phyloP scores from a whole-genome alignment of 2,888 invertebrate genomes.

The Parthenolecanium corni region DNA sequence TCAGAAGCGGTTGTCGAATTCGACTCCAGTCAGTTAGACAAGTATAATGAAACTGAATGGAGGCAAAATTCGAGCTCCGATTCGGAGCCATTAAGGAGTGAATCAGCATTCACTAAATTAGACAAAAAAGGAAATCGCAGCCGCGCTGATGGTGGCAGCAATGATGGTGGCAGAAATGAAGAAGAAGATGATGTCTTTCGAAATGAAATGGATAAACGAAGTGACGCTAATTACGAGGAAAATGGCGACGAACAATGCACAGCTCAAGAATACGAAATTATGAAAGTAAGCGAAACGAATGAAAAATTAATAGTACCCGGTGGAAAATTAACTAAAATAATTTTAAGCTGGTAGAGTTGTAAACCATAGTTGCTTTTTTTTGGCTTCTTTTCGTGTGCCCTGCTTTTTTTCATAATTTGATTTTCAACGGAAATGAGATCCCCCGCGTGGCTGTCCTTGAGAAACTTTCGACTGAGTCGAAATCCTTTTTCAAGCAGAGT shows the following conservation, averaged over 20 bases:
- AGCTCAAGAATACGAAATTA: slow-evolving; percentile 56
- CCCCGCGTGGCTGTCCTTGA: no score
- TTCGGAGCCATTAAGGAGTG: background rate
- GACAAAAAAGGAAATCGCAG: slow-evolving; percentile 12
- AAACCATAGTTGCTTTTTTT: no score
- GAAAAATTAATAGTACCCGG: no score
- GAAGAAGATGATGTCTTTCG: slow-evolving; percentile 36
- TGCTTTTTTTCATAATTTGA: no score
- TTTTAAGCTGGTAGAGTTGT: no score
- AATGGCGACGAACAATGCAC: slow-evolving; percentile 42
- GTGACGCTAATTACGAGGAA: slow-evolving; percentile 33
- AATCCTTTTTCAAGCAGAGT: no score
- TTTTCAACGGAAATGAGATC: no score
- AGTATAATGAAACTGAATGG: slow-evolving; percentile 2
- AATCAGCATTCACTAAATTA: no score
- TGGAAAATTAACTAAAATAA: no score
- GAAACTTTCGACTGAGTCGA: no score
- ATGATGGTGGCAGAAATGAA: slow-evolving; percentile 32
- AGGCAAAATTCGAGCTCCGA: slow-evolving; percentile 1
- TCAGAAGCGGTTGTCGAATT: background rate
- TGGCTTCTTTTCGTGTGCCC: no score
- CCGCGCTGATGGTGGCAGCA: slow-evolving; percentile 28
- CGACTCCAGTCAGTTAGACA: background rate
- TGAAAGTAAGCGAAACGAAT: slow-evolving; percentile 44
- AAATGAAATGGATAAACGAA: slow-evolving; percentile 31